Base-by-base conservation (phyloP, 2,113 vertebrate species). In the Ceyx margarethae region DNA sequence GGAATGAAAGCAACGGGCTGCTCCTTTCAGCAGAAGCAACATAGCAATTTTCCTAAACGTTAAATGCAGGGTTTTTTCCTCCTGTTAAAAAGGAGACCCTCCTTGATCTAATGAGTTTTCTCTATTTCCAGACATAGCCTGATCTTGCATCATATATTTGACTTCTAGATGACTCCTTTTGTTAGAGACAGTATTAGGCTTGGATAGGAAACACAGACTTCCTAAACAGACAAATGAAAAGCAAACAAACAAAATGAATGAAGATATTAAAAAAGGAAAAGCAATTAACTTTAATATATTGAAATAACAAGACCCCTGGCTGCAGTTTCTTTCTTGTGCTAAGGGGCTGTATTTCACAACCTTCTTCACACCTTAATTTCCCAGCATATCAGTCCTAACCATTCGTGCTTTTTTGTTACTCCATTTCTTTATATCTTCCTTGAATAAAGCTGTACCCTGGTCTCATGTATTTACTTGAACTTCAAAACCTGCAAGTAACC, bases 171-270 rank as follows among this genome's bases (percentile, higher is more conserved):
- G 48, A 61, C 40, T 81, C 35, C 58, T 89, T 82, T 74, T 81
- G 21, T 77, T 50, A 82, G 14, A 62, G 62, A 48, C 2, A n/a
- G 31, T 11, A 46, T 22, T 58, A 51, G 43, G 26, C 17, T 51
- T 67, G 51, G 37, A 74, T 0, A 1, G 43, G 29, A 91, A 86
- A 77, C 22, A 77, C 20, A 58, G 56, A 45, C 57, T 69, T 88
- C 66, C 75, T 57, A 78, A 79, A 58, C 65, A 54, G 53, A 68
- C 20, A 92, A 94, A 94, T 87, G 76, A 92, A 94, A 89, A 82
- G 58, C 81, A 94, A 92, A 85, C 37, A 92, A 87, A 72, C n/a
- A 79, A 68, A 82, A 87, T 1, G 3, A 87, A 69, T n/a, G 21
- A 61, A 74, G 22, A 82, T 54, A 12, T 15, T 29, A 62, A 33